Percentiles rank a stretch among this genome's conserved stretches.
Evolutionary conservation across 2,888 invertebrate genomes (phyloP).

Genomic region (Alentia gelatinosa): DNA sequence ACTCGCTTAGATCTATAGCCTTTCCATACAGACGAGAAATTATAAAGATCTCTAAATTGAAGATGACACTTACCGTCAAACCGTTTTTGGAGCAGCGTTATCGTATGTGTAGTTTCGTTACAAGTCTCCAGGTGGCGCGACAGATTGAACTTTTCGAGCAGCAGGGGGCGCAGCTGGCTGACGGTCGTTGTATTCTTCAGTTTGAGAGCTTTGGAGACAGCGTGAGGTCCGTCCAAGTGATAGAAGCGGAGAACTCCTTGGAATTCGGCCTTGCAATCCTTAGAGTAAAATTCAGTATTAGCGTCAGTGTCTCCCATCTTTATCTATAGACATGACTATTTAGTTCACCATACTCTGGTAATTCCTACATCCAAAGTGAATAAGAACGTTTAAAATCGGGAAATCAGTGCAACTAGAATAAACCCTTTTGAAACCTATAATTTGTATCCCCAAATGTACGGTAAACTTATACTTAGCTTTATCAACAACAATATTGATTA

Average conservation of each 20-base stretch:
- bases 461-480: too few relatives aligned
- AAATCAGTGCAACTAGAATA: too few relatives aligned
- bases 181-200: conserved; percentile 17
- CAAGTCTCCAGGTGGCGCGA: neutral
- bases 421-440: too few relatives aligned
- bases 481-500: too few relatives aligned
- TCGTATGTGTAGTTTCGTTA: neutral
- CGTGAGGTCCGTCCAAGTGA: neutral
- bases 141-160: conserved; percentile 30
- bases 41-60: too few relatives aligned
- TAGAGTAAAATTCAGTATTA: too few relatives aligned
- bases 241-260: conserved; percentile 40
- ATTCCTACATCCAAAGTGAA: too few relatives aligned
- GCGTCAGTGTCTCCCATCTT: too few relatives aligned
- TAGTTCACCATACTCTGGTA: neutral
- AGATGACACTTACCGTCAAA: neutral
- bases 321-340: neutral
- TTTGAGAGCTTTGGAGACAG: neutral
- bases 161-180: neutral
- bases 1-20: too few relatives aligned
- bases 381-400: too few relatives aligned
- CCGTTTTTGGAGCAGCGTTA: neutral
- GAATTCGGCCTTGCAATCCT: neutral
- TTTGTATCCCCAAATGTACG: too few relatives aligned
- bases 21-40: too few relatives aligned